These are phyloP conservation scores for Baronia brevicornis DNA, from an alignment of 2,888 invertebrate genomes.

Conservation along the genomic window DNA sequence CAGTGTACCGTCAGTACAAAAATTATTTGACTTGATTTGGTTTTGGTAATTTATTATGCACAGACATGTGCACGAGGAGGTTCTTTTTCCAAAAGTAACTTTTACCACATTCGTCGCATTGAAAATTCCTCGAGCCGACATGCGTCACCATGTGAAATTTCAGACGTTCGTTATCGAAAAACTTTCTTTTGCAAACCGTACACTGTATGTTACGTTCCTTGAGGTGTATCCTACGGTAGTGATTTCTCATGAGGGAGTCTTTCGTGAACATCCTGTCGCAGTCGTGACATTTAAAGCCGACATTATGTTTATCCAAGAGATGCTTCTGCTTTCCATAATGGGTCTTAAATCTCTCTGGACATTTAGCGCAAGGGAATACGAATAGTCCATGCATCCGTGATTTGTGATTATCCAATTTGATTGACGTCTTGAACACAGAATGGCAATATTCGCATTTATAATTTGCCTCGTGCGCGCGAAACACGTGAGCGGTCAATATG, in stretches of 20 bases:
- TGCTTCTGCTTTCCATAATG: conserved; percentile 32
- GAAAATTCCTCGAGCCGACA: conserved; percentile 55
- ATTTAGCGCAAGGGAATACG: conserved; percentile 29
- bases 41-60: conserved; percentile 14
- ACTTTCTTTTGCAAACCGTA: conserved; percentile 35
- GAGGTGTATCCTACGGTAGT: conserved; percentile 36
- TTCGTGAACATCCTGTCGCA: conserved; percentile 37
- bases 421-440: conserved; percentile 25
- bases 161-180: conserved; percentile 35
- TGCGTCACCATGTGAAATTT: conserved; percentile 60
- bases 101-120: conserved; percentile 71
- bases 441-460: conserved; percentile 31
- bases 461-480: conserved; percentile 18
- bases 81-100: conserved; percentile 73
- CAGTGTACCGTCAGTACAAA: no score
- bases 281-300: conserved; percentile 32
- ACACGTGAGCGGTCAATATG: conserved; percentile 26
- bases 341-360: conserved; percentile 31
- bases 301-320: conserved; percentile 28
- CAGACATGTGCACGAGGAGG: conserved; percentile 62
- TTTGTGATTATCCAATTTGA: conserved; percentile 27
- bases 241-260: conserved; percentile 35
- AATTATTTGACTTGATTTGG: no score
- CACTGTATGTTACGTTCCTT: conserved; percentile 40
- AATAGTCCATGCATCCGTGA: conserved; percentile 32